phyloP scores from a whole-genome alignment of 2,113 vertebrate genomes.

The Pangasianodon gigas region DNA sequence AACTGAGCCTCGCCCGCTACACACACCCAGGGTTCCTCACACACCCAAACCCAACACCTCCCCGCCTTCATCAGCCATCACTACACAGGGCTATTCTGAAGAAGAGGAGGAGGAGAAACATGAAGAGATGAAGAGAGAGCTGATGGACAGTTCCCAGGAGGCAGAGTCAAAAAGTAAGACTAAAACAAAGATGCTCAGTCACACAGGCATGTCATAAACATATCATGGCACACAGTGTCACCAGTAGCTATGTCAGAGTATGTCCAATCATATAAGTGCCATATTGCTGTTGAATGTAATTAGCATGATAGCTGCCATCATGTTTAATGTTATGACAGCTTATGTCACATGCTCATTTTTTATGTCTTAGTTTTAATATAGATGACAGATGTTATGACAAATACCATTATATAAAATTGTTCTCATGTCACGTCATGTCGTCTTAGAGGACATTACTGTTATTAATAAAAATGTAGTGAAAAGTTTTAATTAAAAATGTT shows the following conservation, averaged over 20 bases:
- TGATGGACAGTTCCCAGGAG: constrained; percentile 60
- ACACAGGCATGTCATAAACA: not conserved
- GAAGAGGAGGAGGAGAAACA: constrained; percentile 39
- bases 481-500: no score
- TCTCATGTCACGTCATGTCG: not conserved
- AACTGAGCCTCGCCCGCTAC: not conserved
- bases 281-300: not conserved
- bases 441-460: not conserved
- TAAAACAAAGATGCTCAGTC: not conserved
- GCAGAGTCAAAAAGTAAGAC: constrained; percentile 51
- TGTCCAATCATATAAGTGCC: not conserved
- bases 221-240: not conserved
- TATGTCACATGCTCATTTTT: not conserved
- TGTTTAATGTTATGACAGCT: not conserved
- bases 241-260: not conserved
- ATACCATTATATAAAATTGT: not conserved
- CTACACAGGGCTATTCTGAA: not conserved
- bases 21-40: not conserved
- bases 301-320: not conserved
- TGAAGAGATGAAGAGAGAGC: constrained; percentile 23
- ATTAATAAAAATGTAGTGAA: no score
- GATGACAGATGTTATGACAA: not conserved
- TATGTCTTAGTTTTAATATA: not conserved
- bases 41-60: not conserved
- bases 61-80: not conserved